phyloP scores from a whole-genome alignment of 2,888 invertebrate genomes.

The Yponomeuta plumbellus region DNA sequence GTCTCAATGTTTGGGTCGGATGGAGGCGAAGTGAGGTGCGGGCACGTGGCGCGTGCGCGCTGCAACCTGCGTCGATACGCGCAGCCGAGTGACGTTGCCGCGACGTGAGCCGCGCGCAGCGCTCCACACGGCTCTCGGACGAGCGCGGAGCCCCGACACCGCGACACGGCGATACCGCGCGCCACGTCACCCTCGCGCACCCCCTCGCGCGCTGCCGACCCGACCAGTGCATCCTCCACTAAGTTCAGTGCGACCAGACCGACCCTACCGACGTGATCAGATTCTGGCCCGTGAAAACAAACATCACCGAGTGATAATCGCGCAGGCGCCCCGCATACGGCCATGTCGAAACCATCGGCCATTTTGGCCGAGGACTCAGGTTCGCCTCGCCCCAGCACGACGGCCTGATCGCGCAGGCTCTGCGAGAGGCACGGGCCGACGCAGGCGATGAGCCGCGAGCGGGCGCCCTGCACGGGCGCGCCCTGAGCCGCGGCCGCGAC shows the following conservation, averaged over 20 bases:
- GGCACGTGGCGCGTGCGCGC: constrained; percentile 36
- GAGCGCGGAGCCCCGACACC: constrained; percentile 5
- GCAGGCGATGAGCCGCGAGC: constrained; percentile 53
- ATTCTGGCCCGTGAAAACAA: constrained; percentile 62
- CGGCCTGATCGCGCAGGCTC: constrained; percentile 47
- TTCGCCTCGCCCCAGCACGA: constrained; percentile 71
- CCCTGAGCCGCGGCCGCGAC: constrained; percentile 65
- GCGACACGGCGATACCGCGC: constrained; percentile 16
- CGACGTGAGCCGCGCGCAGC: constrained; percentile 46
- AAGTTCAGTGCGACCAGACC: constrained; percentile 25
- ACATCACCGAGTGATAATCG: constrained; percentile 57
- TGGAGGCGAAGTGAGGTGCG: constrained; percentile 49
- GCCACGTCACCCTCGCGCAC: neutral
- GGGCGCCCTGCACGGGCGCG: constrained; percentile 54
- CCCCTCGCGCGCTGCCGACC: neutral
- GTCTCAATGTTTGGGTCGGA: constrained; percentile 57
- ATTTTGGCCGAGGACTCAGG: constrained; percentile 71
- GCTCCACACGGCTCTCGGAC: constrained; percentile 9
- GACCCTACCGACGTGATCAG: constrained; percentile 34
- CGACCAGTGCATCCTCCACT: neutral
- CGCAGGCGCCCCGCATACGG: constrained; percentile 67
- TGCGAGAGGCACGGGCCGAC: constrained; percentile 37
- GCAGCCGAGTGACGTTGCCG: constrained; percentile 56
- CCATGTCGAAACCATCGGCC: constrained; percentile 67
- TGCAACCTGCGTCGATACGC: constrained; percentile 49